These are phyloP conservation scores for Vannuccia rotundouncinata DNA, from an alignment of 2,888 invertebrate genomes.

Conservation along the genomic window DNA sequence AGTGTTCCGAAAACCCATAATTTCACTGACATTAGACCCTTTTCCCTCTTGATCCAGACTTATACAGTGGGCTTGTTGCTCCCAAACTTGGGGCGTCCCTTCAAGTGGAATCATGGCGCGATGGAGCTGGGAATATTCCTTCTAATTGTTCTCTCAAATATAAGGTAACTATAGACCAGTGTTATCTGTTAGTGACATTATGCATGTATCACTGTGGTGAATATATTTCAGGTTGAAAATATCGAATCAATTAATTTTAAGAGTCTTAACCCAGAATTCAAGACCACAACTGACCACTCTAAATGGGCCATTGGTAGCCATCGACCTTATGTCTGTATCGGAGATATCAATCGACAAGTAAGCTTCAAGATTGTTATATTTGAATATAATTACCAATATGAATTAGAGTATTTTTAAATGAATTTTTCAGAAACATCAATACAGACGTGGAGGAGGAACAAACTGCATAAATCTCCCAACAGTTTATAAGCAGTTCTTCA, in stretches of 20 bases:
- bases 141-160: not conserved
- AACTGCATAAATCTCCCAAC: slow-evolving; percentile 20
- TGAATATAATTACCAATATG: too few species aligned
- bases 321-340: slow-evolving; percentile 31
- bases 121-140: not conserved
- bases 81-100: not conserved
- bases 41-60: not conserved
- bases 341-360: slow-evolving; percentile 37
- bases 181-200: too few species aligned
- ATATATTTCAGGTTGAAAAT: not conserved
- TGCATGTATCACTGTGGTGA: too few species aligned
- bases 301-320: slow-evolving; percentile 28
- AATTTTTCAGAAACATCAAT: slow-evolving; percentile 9
- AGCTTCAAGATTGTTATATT: too few species aligned
- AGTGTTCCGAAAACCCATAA: too few species aligned
- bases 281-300: slow-evolving; percentile 28
- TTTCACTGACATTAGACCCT: not conserved
- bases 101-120: not conserved
- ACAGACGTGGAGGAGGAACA: slow-evolving; percentile 29
- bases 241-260: not conserved
- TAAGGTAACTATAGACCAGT: not conserved
- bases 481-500: slow-evolving; percentile 12
- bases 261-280: not conserved
- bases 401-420: too few species aligned
- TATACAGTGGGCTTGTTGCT: not conserved